Evolutionary conservation across 2,888 invertebrate genomes (phyloP), one percentile per base, ranked within the genome.

Genomic region (Chalcosyrphus nemorum): DNA sequence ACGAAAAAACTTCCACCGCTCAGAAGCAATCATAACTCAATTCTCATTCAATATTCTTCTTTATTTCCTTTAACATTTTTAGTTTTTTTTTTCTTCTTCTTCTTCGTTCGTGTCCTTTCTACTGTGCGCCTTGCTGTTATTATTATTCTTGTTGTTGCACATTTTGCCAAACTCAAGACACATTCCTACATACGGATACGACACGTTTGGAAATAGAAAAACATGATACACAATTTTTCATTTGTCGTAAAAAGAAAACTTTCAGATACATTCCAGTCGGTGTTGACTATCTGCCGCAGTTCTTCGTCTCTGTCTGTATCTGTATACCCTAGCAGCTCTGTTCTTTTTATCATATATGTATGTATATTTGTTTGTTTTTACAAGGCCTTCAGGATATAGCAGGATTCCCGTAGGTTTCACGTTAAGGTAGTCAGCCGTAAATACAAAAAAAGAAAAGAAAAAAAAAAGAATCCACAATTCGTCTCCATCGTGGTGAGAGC

Each of bases 1-100:
- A 17, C 6, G 15, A 38, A 43, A 59, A 59, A 43, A 11, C 27
- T 13, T 57, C 21, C 24, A 41, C 41, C 63, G 59, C 50, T 21
- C 50, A 52, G 21, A 43, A 35, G 21, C 72, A 61, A 72, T 61
- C 72, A 61, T 52, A 61, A 61, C 61, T 72, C 52, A 72, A 61
- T 61, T 72, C 41, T 52, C 29, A 61, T 72, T 72, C 72, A 72
- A 72, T 61, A 72, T 72, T 61, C 41, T 29, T 32, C 61, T 32
- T 35, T 35, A 61, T 61, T 72, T 38, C 41, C 11, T 41, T 9
- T 27, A 50, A 43, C 50, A 29, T 52, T 29, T 38, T 59, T 9
- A 19, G 13, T 29, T 21, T 13, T 9, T 41, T 19, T n/a, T 21
- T 47, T 27, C 5, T 35, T 27, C 19, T 21, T 11, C 47, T 29